Evolutionary conservation across 2,888 invertebrate species (phyloP).

Genomic region (Plebejus melissa): DNA sequence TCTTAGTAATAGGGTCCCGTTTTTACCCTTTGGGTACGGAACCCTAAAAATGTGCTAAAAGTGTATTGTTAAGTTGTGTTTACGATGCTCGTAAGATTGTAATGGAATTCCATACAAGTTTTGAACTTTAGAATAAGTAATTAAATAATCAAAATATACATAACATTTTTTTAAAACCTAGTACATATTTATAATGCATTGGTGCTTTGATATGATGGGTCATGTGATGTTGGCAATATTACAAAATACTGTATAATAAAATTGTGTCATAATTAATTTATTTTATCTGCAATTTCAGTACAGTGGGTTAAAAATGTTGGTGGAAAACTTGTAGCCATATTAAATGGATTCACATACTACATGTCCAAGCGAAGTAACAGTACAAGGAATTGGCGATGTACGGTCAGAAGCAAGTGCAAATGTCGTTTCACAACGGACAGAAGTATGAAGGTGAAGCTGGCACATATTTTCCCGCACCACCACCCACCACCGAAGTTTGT

Average conservation of each 20-base stretch:
- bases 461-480: neutral
- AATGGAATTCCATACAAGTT: no score
- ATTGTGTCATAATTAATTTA: neutral
- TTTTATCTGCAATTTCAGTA: slow-evolving; percentile 35
- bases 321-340: slow-evolving; percentile 38
- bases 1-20: no score
- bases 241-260: neutral
- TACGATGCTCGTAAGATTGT: no score
- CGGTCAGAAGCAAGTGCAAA: slow-evolving; percentile 28
- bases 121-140: no score
- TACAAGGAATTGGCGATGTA: slow-evolving; percentile 41
- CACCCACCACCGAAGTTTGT: slow-evolving; percentile 1
- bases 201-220: no score
- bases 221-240: neutral
- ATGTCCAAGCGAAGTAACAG: slow-evolving; percentile 33
- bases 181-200: no score
- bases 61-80: no score
- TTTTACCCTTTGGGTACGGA: no score
- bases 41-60: no score
- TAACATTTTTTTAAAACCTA: no score
- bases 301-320: slow-evolving; percentile 36
- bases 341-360: slow-evolving; percentile 47
- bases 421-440: neutral
- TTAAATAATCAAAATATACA: no score
- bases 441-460: neutral